Base-by-base conservation (phyloP, 2,113 vertebrate species). In the Bubo bubo region DNA sequence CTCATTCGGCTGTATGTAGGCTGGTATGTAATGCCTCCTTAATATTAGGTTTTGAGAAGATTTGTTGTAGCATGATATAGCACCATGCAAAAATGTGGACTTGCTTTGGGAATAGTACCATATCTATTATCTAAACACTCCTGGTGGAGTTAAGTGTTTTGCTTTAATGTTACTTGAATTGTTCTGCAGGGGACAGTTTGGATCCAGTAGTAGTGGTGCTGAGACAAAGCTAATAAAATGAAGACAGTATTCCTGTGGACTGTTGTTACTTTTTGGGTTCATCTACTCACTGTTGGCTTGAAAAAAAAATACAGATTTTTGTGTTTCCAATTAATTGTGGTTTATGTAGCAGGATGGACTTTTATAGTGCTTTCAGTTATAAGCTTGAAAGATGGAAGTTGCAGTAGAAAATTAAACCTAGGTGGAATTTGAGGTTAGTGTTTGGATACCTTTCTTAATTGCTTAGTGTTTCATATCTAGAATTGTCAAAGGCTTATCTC, bases 401-500 rank as follows among this genome's bases (percentile, higher is more conserved):
- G n/a, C 1, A 4, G 45, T 41, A 81, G 85, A 87, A 91, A 85
- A 85, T 67, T 87, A 37, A 59, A 8, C 45, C 47, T 6, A 81
- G 71, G 68, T 84, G 47, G n/a, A 85, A 79, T 79, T 85, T 81
- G 84, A 79, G 23, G 73, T 71, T 94, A 63, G 56, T 43, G n/a
- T 93, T 93, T 87, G 55, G 22, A 67, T 74, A 50, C n/a, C 24
- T 94, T 50, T 81, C 14, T 75, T 95, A 91, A 70, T 91, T 87
- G 59, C 60, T 70, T 84, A 23, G 47, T 12, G 2, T 74, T 90
- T 93, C 76, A 90, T 94, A 75, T 63, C 73, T 93, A 37, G 66
- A 93, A 79, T 87, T 91, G 77, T 81, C 73, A 75, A 88, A 75
- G 60, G 56, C 90, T 94, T 77, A 90, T 89, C 77, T 93, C 17